These are phyloP conservation scores for Euplagia quadripunctaria DNA, from an alignment of 2,888 invertebrate species.

Conservation along the genomic window DNA sequence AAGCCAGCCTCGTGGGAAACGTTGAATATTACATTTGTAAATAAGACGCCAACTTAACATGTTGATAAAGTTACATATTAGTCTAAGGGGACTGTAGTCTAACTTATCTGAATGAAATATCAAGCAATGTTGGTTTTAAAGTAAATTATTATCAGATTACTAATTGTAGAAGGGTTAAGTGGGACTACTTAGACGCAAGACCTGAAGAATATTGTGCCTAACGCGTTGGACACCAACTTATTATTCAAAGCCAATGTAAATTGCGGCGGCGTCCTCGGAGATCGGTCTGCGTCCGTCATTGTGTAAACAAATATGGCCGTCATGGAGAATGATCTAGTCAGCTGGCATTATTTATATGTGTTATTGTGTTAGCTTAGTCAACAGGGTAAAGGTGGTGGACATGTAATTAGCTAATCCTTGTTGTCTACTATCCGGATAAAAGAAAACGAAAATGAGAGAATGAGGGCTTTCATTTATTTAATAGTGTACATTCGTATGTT, in stretches of 20 bases:
- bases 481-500: too few relatives aligned
- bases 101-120: conserved; percentile 40
- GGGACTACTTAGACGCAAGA: conserved; percentile 30
- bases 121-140: conserved; percentile 43
- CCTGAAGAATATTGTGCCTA: conserved; percentile 42
- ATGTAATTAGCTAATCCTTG: conserved; percentile 13
- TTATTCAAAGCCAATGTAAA: conserved; percentile 41
- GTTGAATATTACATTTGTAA: conserved; percentile 63
- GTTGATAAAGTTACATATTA: conserved; percentile 47
- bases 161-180: conserved; percentile 24
- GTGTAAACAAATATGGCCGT: conserved; percentile 36
- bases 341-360: conserved; percentile 12
- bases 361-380: conserved; percentile 18
- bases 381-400: conserved; percentile 22
- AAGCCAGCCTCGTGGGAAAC: conserved; percentile 46
- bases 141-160: conserved; percentile 37
- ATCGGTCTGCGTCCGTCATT: conserved; percentile 32
- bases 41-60: conserved; percentile 59
- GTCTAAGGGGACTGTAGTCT: conserved; percentile 32
- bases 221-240: conserved; percentile 31
- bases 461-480: too few relatives aligned
- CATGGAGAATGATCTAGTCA: conserved; percentile 23
- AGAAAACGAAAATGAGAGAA: background rate
- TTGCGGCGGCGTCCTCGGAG: conserved; percentile 27
- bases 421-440: background rate